Evolutionary conservation across 2,797 vertebrate genomes (phyloP), one percentile per base, ranked within the genome.

Genomic region (Danio kyathit): DNA sequence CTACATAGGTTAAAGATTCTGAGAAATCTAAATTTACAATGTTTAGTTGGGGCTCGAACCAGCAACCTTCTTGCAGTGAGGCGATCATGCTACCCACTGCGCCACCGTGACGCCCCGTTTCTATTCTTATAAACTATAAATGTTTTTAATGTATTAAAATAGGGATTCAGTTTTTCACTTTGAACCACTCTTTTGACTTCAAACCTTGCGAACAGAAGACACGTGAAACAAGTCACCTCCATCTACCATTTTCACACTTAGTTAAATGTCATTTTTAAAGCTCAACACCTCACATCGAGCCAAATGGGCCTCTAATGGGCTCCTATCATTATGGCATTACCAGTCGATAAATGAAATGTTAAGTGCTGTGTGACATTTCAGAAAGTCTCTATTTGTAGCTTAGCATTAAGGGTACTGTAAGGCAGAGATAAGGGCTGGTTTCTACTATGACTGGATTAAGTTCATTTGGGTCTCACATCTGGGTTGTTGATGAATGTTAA

Each of bases 181-280:
- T 29, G 2, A 71, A 63, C 21, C 29, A 51, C 1, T 11, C 29
- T 21, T 57, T 52, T 43, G 66, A 63, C 66, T 51, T 38, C 29
- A 51, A 40, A 17, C 10, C 71, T 74, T 64, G 16, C 4, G 7
- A 61, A 41, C 11, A 46, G 40, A 70, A 85, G 79, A 72, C 60
- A 52, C 44, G 44, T 29, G 56, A 76, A 84, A 80, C 56, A 83
- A 87, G 82, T 78, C 80, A 70, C 83, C 83, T 51, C 19, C 61
- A 71, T 52, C 57, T 87, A 80, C 89, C 87, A 84, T 88, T 81
- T 87, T 71, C 52, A 82, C 76, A 79, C 77, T 75, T 44, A 71
- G 40, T 82, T 71, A 91, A 90, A 90, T 94, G 88, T 86, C 78
- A 86, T 90, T 92, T 90, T 91, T 81, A 76, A 90, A 92, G 86